Evolutionary conservation across 53 echinoderm and acorn worm species (phyloP).

Genomic region (Hippasteria phrygiana): DNA sequence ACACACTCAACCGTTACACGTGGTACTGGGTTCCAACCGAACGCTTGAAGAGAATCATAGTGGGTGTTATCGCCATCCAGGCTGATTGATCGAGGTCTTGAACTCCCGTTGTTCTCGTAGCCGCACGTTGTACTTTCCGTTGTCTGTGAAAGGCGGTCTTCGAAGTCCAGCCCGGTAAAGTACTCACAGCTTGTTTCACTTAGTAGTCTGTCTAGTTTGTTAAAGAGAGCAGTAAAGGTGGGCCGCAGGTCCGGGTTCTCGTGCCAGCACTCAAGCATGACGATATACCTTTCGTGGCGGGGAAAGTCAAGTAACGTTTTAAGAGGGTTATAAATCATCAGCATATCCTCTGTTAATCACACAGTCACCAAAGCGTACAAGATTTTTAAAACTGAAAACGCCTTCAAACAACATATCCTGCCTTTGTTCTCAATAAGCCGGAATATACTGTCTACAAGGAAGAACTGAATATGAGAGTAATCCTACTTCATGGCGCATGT

Average conservation of each 20-base stretch:
- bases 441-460: too few relatives aligned
- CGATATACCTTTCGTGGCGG: conserved; percentile 68
- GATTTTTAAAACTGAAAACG: too few relatives aligned
- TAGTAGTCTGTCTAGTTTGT: conserved; percentile 81
- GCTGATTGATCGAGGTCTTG: background rate
- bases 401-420: too few relatives aligned
- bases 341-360: too few relatives aligned
- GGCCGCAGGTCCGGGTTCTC: conserved; percentile 83
- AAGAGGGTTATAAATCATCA: too few relatives aligned
- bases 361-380: too few relatives aligned
- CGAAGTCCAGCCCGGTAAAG: conserved; percentile 77
- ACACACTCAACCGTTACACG: conserved; percentile 37
- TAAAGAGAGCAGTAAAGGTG: conserved; percentile 80
- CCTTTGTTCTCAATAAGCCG: too few relatives aligned
- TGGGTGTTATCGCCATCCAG: background rate
- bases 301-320: background rate
- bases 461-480: too few relatives aligned
- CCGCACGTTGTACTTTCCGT: conserved; percentile 9
- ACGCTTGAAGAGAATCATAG: conserved; percentile 6
- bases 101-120: background rate
- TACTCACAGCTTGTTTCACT: conserved; percentile 78
- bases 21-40: conserved; percentile 1
- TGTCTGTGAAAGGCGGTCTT: conserved; percentile 30
- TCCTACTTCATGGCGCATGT: too few relatives aligned
- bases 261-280: conserved; percentile 89